phyloP scores from a whole-genome alignment of 2,797 vertebrate genomes.

The Anguilla megastoma region DNA sequence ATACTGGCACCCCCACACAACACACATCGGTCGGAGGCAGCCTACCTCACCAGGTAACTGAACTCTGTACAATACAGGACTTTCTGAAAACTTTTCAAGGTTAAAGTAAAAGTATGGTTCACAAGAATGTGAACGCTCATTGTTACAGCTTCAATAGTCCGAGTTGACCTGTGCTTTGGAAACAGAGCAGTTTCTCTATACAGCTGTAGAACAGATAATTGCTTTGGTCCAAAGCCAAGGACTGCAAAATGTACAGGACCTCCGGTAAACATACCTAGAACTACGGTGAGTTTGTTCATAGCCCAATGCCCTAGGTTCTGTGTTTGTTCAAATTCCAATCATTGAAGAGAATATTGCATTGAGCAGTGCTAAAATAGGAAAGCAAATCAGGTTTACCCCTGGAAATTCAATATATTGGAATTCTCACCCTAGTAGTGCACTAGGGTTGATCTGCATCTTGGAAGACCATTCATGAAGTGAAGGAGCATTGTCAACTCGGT shows the following conservation, averaged over 20 bases:
- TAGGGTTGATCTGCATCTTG: neutral
- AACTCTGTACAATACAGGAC: neutral
- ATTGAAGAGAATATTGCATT: neutral
- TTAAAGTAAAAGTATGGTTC: neutral
- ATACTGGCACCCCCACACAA: neutral
- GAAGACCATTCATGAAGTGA: neutral
- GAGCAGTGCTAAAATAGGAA: neutral
- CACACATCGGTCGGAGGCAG: neutral
- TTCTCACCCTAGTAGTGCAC: neutral
- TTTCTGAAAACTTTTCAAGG: neutral
- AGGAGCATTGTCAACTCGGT: conserved; percentile 58
- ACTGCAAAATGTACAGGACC: neutral
- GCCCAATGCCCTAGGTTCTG: neutral
- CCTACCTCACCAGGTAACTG: neutral
- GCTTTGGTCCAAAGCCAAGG: neutral
- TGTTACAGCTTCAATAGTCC: neutral
- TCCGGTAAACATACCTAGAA: neutral
- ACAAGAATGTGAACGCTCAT: neutral
- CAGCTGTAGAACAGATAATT: neutral
- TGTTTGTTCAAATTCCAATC: neutral
- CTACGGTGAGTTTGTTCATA: neutral
- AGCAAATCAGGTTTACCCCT: neutral
- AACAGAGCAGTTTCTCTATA: neutral
- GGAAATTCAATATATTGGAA: conserved; percentile 51
- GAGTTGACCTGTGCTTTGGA: neutral